Conservation (phyloP, 1,140 invertebrate genomes). For the Cyrtorhinus lividipennis region DNA sequence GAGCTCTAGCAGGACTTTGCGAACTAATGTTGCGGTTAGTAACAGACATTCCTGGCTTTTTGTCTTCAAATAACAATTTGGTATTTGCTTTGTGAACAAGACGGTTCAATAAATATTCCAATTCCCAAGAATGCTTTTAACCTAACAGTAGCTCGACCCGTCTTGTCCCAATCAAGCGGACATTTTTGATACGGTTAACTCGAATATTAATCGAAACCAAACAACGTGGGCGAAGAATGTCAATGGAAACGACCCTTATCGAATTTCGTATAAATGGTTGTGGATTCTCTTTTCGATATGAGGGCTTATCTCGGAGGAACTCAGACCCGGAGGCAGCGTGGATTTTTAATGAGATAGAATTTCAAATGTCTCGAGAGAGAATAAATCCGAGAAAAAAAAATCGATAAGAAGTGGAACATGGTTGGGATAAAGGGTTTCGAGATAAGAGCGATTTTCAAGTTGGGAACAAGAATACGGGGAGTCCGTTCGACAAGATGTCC, state of each 20-base stretch:
- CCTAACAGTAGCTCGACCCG: no score
- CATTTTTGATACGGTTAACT: no score
- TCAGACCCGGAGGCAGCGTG: no score
- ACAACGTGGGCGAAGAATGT: neutral
- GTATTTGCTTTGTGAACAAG: no score
- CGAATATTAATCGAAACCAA: neutral
- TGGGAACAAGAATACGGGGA: neutral
- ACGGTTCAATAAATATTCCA: no score
- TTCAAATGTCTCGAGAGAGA: neutral
- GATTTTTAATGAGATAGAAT: neutral
- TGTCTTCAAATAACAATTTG: no score
- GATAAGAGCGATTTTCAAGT: neutral
- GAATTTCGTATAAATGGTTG: neutral
- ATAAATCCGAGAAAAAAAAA: neutral
- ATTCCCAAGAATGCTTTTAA: no score
- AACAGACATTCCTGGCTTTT: no score
- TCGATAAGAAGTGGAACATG: neutral
- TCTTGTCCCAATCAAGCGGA: no score
- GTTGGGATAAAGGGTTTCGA: neutral
- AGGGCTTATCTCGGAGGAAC: neutral
- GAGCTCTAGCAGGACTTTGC: no score
- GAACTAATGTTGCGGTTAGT: no score
- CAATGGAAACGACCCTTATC: neutral
- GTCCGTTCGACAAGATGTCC: neutral
- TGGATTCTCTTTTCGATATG: neutral